phyloP scores from a whole-genome alignment of 1,140 invertebrate species.

The Drosophila equinoxialis region DNA sequence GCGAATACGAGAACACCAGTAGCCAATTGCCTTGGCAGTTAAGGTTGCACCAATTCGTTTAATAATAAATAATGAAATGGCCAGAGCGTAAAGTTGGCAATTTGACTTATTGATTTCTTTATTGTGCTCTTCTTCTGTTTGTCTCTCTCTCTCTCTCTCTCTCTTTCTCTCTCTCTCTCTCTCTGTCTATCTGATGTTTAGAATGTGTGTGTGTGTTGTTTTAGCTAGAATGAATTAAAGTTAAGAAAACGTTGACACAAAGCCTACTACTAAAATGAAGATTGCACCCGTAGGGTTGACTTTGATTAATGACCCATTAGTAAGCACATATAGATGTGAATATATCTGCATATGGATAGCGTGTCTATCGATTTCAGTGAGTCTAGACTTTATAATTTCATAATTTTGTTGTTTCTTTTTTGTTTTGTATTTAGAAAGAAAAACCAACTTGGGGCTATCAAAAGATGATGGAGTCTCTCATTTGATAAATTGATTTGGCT shows the following conservation, averaged over 20 bases:
- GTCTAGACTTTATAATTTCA: constrained; percentile 45
- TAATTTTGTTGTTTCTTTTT: constrained; percentile 11
- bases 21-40: constrained; percentile 80
- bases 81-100: constrained; percentile 41
- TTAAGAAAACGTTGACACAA: constrained; percentile 38
- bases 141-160: neutral
- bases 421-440: neutral
- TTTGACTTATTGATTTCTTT: constrained; percentile 74
- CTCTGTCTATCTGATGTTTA: too few relatives aligned
- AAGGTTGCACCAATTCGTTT: constrained; percentile 79
- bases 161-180: neutral
- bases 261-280: constrained; percentile 14
- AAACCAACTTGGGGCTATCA: constrained; percentile 23
- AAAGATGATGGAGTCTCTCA: constrained; percentile 1
- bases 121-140: constrained; percentile 31
- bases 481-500: constrained; percentile 40
- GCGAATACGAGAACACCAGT: constrained; percentile 62
- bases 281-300: constrained; percentile 37
- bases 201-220: neutral
- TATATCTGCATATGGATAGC: neutral
- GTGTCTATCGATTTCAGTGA: constrained; percentile 39
- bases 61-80: constrained; percentile 80
- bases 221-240: constrained; percentile 2
- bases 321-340: neutral
- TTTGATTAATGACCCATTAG: constrained; percentile 59